Evolutionary conservation across 2,113 vertebrate genomes (phyloP), one percentile per base, ranked within the genome.

Genomic region (Phrynosoma blainvillii): DNA sequence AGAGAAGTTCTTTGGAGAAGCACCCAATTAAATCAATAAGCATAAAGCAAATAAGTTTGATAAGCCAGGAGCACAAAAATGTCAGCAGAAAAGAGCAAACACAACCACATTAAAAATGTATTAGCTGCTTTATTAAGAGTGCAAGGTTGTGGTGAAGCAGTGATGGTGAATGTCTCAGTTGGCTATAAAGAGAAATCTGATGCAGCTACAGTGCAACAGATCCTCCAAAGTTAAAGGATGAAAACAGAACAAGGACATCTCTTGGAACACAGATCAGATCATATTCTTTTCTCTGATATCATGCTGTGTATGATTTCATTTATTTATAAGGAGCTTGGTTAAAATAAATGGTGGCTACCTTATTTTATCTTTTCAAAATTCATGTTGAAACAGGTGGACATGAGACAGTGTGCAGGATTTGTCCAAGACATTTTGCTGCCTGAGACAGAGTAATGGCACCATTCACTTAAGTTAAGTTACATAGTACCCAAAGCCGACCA

Each of bases 31-130:
- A 86, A 73, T 47, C 88, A 89, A 89, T 86, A 86, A 81, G 42
- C 79, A 77, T 86, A 86, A 86, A 86, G 73, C 71, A 86, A 86
- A 86, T 86, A 89, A 89, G 47, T 40, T 47, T 78, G 71, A 76
- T 82, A 68, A 68, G 52, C 62, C n/a, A 68, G 71, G 13, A 82
- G 20, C 25, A 42, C 80, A 70, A 85, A 82, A 89, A 82, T 82
- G 79, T 82, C 62, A 86, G 73, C 32, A 14, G 27, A 73, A 82
- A 82, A 89, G 47, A 86, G 62, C 79, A 86, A 86, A 82, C 62
- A 89, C 47, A 62, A 82, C 82, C 25, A 36, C 42, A 75, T 75
- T 85, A 36, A 12, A 76, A 86, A 86, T 82, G 86, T 82, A 89
- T 89, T 78, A 89, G 71, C 47, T 71, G 12, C 65, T 77, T 6